Evolutionary conservation across 2,797 vertebrate genomes (phyloP).

Genomic region (Chelmon rostratus): DNA sequence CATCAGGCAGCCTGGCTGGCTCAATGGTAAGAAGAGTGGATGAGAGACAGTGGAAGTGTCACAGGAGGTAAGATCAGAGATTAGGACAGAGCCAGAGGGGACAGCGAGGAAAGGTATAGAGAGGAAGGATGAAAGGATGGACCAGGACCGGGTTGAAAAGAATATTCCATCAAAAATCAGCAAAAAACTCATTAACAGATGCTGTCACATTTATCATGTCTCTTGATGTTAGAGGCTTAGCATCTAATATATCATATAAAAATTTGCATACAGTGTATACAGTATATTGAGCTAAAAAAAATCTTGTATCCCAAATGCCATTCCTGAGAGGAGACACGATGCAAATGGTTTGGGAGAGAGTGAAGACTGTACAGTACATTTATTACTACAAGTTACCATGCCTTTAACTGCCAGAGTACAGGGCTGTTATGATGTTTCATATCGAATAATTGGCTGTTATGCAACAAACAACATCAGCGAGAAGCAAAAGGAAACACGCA

Average conservation of each 20-base stretch:
- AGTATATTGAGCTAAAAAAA: background rate
- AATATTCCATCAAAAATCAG: too few species aligned
- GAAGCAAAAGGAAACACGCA: constrained; percentile 25
- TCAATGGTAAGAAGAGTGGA: constrained; percentile 67
- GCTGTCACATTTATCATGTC: background rate
- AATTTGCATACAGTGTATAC: background rate
- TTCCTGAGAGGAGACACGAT: constrained; percentile 32
- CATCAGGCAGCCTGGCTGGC: constrained; percentile 60
- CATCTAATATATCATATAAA: background rate
- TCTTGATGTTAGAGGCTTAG: background rate
- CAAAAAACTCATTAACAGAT: background rate
- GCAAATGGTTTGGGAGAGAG: background rate
- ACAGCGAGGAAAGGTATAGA: constrained; percentile 8
- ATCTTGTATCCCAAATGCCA: background rate
- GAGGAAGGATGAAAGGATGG: background rate
- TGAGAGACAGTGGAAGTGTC: constrained; percentile 68
- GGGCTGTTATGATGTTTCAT: background rate
- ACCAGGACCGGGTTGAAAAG: too few species aligned
- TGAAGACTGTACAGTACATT: background rate
- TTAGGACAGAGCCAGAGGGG: constrained; percentile 44
- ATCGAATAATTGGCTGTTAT: constrained; percentile 14
- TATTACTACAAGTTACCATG: constrained; percentile 9
- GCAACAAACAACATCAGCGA: constrained; percentile 18
- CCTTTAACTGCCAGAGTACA: background rate
- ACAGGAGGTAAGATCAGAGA: constrained; percentile 67